Base-by-base conservation (phyloP, 2,113 vertebrate genomes). In the Scopus umbretta region DNA sequence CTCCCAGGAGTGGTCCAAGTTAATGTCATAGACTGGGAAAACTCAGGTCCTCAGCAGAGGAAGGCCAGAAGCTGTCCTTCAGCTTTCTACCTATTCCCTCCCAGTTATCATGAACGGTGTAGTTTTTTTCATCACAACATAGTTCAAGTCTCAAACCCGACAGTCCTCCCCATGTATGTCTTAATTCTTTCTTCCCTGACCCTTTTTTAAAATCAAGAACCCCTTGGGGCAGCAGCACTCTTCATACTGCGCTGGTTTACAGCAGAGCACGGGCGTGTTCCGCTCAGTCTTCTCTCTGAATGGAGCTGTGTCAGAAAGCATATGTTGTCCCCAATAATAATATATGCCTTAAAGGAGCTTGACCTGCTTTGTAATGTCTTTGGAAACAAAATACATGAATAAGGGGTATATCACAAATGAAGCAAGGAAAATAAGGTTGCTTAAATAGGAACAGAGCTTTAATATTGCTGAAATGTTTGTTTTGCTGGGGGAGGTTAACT, bases 201-300 rank as follows among this genome's bases (percentile, higher is more conserved):
- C 12, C 7, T 43, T 66, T 70, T 66, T 25, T 8, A 71, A 78
- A 61, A 86, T n/a, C n/a, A 59, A 26, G 56, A 83, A 38, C 9
- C 16, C 30, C 23, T 67, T 71, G 50, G 38, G 67, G 42, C n/a
- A 88, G 53, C 50, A 67, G 13, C 36, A 38, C 6, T 73, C 58
- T 22, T 72, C 45, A 7, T 70, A 23, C 18, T n/a, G 36, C 16
- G 68, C 26, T 86, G 55, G 29, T 90, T 80, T 86, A 42, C 7
- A 5, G 10, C 78, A 0, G 11, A 86, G 25, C 30, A 27, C 0
- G 0, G 36, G 32, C 2, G 0, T 36, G 21, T 61, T 80, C 71
- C 80, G 55, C 17, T 88, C 55, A 13, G 72, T 43, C 45, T 66
- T 76, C 45, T 68, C 25, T 32, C 38, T 45, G 38, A 62, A 21